These are phyloP conservation scores for Xestia xanthographa DNA, from an alignment of 2,888 invertebrate genomes.

Conservation along the genomic window DNA sequence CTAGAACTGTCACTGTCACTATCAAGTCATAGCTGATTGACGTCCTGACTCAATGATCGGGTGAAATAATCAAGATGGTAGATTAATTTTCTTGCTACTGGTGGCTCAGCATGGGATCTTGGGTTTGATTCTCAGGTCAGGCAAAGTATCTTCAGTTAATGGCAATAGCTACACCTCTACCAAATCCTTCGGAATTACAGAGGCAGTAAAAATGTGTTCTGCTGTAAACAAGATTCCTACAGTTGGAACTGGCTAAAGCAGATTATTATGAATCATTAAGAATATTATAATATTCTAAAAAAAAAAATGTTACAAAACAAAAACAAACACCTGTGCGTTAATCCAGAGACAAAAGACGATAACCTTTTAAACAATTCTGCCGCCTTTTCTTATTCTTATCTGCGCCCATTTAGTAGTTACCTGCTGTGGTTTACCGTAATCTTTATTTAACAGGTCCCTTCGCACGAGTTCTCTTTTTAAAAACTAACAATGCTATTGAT, in stretches of 20 bases:
- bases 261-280: not conserved
- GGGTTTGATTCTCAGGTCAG: not conserved
- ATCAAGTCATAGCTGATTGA: not conserved
- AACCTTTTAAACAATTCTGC: not conserved
- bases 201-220: not conserved
- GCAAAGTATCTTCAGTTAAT: not conserved
- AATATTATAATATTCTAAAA: not conserved
- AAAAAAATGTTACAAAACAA: constrained; percentile 4
- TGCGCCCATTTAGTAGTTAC: constrained; percentile 30
- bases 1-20: not conserved
- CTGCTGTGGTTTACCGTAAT: constrained; percentile 20
- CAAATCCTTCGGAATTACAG: not conserved
- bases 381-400: constrained; percentile 29
- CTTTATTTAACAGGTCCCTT: constrained; percentile 13
- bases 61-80: not conserved
- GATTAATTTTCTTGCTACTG: not conserved
- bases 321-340: constrained; percentile 24
- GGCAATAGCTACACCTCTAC: not conserved
- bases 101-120: not conserved
- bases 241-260: not conserved
- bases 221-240: not conserved
- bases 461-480: constrained; percentile 40
- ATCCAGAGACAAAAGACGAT: not conserved
- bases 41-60: not conserved
- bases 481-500: constrained; percentile 27